phyloP scores from a whole-genome alignment of 1,140 invertebrate species.

The Panagrolaimus sp. region DNA sequence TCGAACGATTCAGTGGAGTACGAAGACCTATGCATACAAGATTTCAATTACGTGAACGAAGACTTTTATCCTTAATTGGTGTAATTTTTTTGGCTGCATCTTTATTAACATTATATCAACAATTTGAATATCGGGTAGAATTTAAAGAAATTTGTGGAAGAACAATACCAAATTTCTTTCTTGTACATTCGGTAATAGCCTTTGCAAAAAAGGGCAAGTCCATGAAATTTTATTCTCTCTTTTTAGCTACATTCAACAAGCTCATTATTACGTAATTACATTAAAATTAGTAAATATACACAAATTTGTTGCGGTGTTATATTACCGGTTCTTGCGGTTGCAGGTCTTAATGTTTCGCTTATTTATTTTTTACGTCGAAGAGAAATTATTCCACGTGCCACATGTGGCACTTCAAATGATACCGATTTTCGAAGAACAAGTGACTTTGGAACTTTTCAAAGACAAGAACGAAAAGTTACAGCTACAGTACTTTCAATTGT shows the following conservation, averaged over 20 bases:
- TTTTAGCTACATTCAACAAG: conserved; percentile 19
- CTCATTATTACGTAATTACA: conserved; percentile 5
- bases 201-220: conserved; percentile 10
- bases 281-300: conserved; percentile 16
- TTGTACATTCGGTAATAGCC: not conserved
- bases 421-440: conserved; percentile 27
- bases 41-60: conserved; percentile 36
- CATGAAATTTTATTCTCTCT: not conserved
- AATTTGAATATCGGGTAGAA: conserved; percentile 36
- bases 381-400: conserved; percentile 26
- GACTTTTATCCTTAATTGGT: conserved; percentile 31
- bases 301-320: conserved; percentile 31
- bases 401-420: not conserved
- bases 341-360: conserved; percentile 45
- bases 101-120: conserved; percentile 43
- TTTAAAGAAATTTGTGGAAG: conserved; percentile 18
- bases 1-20: conserved; percentile 47
- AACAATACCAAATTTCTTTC: conserved; percentile 26
- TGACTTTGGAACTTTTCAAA: conserved; percentile 40
- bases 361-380: conserved; percentile 46
- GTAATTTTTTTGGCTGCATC: conserved; percentile 34
- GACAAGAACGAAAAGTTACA: conserved; percentile 39
- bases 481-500: conserved; percentile 14
- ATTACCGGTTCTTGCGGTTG: conserved; percentile 44
- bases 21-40: conserved; percentile 49